These are phyloP conservation scores for Chrysodeixis includens DNA, from an alignment of 2,888 invertebrate genomes.

Conservation along the genomic window DNA sequence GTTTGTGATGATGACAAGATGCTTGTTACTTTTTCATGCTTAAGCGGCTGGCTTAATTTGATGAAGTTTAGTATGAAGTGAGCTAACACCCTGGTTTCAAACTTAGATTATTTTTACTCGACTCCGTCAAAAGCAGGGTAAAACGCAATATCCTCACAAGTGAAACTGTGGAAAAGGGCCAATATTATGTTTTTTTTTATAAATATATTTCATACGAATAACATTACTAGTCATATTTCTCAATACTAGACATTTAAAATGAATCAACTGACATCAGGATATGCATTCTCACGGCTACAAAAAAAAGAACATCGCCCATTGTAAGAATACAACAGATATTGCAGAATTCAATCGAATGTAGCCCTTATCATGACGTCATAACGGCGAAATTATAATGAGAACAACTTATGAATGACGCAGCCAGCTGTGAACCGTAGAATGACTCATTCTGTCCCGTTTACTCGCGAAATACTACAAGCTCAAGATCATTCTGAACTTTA, in stretches of 20 bases:
- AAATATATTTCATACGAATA: background rate
- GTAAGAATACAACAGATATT: constrained; percentile 44
- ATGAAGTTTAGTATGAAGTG: too few species aligned
- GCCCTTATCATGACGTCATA: constrained; percentile 64
- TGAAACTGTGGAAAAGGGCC: too few species aligned
- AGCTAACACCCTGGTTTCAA: too few species aligned
- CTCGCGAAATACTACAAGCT: constrained; percentile 46
- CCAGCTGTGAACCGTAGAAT: constrained; percentile 77
- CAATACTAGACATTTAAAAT: constrained; percentile 29
- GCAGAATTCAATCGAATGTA: constrained; percentile 55
- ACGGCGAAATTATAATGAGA: constrained; percentile 61
- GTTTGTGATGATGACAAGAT: too few species aligned
- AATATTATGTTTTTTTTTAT: too few species aligned
- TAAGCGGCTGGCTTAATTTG: too few species aligned
- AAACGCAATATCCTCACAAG: too few species aligned
- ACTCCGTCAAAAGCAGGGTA: too few species aligned
- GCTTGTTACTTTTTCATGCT: too few species aligned
- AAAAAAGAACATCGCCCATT: constrained; percentile 45
- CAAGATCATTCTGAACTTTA: constrained; percentile 30
- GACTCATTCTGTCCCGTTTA: constrained; percentile 78
- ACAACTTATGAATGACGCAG: constrained; percentile 80
- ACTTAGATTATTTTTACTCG: too few species aligned
- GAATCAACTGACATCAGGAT: constrained; percentile 42
- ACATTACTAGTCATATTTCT: background rate
- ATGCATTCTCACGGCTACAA: constrained; percentile 40